Percentiles rank a stretch among this genome's conserved stretches.
Conservation (phyloP, 2,888 invertebrate species). For the Ommatoiulus sabulosus region DNA sequence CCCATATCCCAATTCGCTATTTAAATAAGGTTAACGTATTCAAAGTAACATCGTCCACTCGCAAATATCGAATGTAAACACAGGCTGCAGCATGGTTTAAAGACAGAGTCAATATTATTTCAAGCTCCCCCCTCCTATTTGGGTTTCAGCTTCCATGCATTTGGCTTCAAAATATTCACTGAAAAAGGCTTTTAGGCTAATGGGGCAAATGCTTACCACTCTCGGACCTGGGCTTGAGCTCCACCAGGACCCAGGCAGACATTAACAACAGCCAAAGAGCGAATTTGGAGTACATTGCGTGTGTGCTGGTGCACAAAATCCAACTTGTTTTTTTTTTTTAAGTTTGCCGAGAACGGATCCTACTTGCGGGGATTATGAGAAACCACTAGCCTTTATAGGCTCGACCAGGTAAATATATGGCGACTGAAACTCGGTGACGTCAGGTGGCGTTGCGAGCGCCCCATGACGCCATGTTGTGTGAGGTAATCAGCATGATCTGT, state of each 20-base stretch:
- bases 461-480: neutral
- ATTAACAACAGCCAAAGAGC: neutral
- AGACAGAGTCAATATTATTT: neutral
- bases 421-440: neutral
- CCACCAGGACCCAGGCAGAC: neutral
- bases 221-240: neutral
- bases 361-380: neutral
- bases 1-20: neutral
- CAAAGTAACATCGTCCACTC: constrained; percentile 5
- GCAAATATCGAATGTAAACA: constrained; percentile 3
- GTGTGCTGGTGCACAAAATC: neutral
- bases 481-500: neutral
- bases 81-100: neutral
- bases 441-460: neutral
- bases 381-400: neutral
- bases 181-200: constrained; percentile 17
- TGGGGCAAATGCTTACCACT: neutral
- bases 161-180: neutral
- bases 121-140: neutral
- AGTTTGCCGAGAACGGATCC: too few relatives aligned
- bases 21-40: neutral
- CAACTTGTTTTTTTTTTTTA: neutral
- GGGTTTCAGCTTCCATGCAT: constrained; percentile 6
- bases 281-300: neutral
- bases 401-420: neutral